Conservation (phyloP, 2,797 vertebrate genomes). For the Atherinosoma microstoma region DNA sequence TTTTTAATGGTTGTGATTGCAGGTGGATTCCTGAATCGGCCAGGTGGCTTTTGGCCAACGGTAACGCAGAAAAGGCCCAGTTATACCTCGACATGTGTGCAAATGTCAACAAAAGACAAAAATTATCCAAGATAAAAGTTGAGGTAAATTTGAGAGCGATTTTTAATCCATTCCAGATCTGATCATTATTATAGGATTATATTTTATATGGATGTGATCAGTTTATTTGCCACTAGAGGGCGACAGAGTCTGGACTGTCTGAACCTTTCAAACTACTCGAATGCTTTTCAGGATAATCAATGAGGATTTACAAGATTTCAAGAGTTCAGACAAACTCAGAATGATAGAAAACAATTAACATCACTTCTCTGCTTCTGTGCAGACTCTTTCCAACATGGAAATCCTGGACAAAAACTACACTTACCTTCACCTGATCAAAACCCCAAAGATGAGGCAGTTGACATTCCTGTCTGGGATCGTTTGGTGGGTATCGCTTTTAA, state of each 20-base stretch:
- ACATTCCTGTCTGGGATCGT: slow-evolving; percentile 82
- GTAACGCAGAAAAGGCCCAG: slow-evolving; percentile 67
- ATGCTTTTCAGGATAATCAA: no score
- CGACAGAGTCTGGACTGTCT: background rate
- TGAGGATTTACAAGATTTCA: no score
- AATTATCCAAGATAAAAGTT: slow-evolving; percentile 50
- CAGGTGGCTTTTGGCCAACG: slow-evolving; percentile 79
- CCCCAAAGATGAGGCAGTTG: slow-evolving; percentile 81
- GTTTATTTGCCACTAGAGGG: background rate
- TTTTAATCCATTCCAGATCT: background rate
- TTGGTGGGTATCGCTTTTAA: slow-evolving; percentile 77
- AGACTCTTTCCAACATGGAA: slow-evolving; percentile 79
- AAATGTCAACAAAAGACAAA: slow-evolving; percentile 61
- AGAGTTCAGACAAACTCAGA: background rate
- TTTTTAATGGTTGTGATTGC: background rate
- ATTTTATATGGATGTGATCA: no score
- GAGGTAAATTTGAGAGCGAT: slow-evolving; percentile 53
- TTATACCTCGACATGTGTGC: slow-evolving; percentile 78
- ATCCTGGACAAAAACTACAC: slow-evolving; percentile 74
- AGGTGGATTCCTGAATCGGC: slow-evolving; percentile 85
- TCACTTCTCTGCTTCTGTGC: background rate
- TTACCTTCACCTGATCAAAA: slow-evolving; percentile 86
- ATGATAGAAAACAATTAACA: background rate
- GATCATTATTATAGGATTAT: background rate
- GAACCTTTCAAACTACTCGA: no score